A percentile compares a stretch with the other conserved stretches of the same genome.
Conservation (phyloP, 2,113 vertebrate species). For the Conger conger region DNA sequence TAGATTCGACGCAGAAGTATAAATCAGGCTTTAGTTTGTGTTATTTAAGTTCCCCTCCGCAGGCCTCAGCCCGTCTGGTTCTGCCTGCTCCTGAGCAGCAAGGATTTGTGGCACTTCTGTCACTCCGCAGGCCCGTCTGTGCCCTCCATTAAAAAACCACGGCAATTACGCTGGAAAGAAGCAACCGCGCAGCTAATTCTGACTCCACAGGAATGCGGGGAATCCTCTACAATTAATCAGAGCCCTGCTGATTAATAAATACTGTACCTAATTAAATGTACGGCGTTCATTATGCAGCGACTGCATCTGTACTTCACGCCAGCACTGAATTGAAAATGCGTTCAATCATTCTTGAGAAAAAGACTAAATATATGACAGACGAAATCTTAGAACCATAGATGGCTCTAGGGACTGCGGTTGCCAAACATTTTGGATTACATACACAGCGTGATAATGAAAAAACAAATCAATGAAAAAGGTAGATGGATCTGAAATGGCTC, state of each 20-base stretch:
- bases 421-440: neutral
- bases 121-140: neutral
- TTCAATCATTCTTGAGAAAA: slow-evolving; percentile 5
- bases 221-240: neutral
- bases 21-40: too few species aligned
- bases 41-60: neutral
- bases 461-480: too few species aligned
- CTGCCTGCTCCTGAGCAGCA: neutral
- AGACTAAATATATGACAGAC: neutral
- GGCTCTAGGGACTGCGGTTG: neutral
- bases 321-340: neutral
- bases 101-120: too few species aligned
- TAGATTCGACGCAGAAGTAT: too few species aligned
- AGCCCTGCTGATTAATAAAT: neutral
- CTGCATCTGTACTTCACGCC: neutral
- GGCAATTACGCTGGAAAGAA: neutral
- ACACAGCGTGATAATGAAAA: neutral
- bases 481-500: too few species aligned
- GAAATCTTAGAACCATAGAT: neutral
- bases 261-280: neutral
- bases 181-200: neutral
- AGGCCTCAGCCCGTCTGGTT: neutral
- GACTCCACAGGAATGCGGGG: neutral
- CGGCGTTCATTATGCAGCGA: neutral
- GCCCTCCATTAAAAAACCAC: neutral